Percentiles rank a stretch among this genome's conserved stretches.
Evolutionary conservation across 1,140 invertebrate species (phyloP).

Genomic region (Diachasmimorpha longicaudata): DNA sequence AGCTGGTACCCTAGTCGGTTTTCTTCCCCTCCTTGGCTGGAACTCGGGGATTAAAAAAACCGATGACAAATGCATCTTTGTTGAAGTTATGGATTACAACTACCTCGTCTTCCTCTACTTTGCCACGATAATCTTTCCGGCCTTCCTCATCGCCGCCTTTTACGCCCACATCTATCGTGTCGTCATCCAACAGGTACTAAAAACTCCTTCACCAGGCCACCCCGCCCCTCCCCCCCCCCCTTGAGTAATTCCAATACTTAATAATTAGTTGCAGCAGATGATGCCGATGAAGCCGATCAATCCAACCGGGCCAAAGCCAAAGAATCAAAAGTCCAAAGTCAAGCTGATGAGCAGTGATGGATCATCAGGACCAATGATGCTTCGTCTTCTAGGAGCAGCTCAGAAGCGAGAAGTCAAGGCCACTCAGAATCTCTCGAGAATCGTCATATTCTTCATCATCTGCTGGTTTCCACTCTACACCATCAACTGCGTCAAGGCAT

Average conservation of each 20-base stretch:
- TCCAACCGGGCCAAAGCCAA: conserved; percentile 1
- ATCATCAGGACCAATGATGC: conserved; percentile 74
- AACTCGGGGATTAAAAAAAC: conserved; percentile 66
- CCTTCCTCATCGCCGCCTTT: conserved; percentile 80
- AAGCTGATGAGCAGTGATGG: conserved; percentile 24
- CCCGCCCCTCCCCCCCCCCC: not conserved
- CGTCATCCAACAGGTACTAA: conserved; percentile 82
- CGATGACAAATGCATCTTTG: conserved; percentile 75
- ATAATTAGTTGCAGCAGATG: conserved; percentile 63
- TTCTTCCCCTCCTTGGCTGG: conserved; percentile 88
- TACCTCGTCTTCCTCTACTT: conserved; percentile 89
- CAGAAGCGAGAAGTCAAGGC: conserved; percentile 88
- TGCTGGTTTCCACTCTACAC: conserved; percentile 94
- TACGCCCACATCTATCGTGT: conserved; percentile 89
- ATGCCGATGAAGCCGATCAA: conserved; percentile 65
- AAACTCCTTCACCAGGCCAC: too few relatives aligned
- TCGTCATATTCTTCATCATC: conserved; percentile 90
- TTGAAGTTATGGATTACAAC: conserved; percentile 85
- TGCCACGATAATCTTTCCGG: conserved; percentile 86
- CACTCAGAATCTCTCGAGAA: conserved; percentile 88
- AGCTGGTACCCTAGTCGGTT: conserved; percentile 78
- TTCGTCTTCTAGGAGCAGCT: conserved; percentile 78
- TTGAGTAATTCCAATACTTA: too few relatives aligned
- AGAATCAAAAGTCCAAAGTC: too few relatives aligned
- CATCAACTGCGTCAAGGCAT: conserved; percentile 86